A percentile compares a stretch with the other conserved stretches of the same genome.
These are phyloP conservation scores for Cephalophus harveyi DNA, from an alignment of 2,113 vertebrate genomes.

Conservation along the genomic window DNA sequence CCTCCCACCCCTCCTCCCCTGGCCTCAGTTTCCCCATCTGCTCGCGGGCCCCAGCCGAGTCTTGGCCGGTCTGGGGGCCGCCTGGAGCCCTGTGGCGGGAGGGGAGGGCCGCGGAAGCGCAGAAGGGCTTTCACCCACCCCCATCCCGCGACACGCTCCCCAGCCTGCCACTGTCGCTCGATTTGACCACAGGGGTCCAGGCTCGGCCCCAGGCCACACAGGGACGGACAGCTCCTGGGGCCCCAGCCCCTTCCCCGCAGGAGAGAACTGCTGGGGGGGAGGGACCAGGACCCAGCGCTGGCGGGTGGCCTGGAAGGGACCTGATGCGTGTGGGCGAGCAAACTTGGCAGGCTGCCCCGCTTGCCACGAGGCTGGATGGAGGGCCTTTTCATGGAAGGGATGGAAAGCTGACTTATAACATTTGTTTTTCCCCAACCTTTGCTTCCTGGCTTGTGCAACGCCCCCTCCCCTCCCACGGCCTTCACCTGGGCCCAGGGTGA, in stretches of 20 bases:
- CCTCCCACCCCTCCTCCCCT: neutral
- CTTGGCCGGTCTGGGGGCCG: neutral
- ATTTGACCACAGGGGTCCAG: neutral
- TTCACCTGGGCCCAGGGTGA: neutral
- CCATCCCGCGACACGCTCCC: rapidly evolving
- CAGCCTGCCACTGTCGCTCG: rapidly evolving
- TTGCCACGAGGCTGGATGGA: neutral
- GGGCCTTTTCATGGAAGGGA: neutral
- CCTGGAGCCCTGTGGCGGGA: rapidly evolving
- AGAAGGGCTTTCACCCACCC: neutral
- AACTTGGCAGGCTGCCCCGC: neutral
- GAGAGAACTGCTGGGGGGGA: too few species aligned
- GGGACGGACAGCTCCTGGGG: rapidly evolving
- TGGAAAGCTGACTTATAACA: neutral
- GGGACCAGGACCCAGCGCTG: neutral
- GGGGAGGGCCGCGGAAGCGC: rapidly evolving
- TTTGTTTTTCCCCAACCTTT: conserved; percentile 21
- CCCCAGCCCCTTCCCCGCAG: neutral
- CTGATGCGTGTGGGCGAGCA: rapidly evolving
- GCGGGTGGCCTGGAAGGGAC: neutral
- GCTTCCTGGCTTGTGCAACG: neutral
- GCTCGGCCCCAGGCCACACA: neutral
- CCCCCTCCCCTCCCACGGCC: neutral
- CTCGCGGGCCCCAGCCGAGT: neutral
- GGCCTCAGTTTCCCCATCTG: neutral